Percentiles rank a stretch among this genome's conserved stretches.
Conservation (phyloP, 1,140 invertebrate genomes). For the Caenorhabditis inopinata region DNA sequence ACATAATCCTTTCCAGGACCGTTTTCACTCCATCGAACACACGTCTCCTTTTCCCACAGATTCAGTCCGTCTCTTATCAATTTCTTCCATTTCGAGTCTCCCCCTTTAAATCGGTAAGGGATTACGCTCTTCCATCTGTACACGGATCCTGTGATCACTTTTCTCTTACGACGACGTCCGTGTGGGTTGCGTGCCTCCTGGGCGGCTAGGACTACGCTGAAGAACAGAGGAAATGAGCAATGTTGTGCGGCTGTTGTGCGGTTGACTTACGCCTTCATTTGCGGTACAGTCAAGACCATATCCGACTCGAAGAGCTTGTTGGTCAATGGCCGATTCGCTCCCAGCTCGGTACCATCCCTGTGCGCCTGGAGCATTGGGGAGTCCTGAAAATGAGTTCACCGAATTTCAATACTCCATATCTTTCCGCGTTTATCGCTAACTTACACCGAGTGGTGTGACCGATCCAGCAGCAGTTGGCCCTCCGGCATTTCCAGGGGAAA, state of each 20-base stretch:
- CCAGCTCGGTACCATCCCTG: conserved; percentile 46
- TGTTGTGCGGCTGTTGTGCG: too few species aligned
- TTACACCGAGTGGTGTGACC: not conserved
- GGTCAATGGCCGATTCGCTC: conserved; percentile 41
- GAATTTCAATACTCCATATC: not conserved
- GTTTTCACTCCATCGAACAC: conserved; percentile 49
- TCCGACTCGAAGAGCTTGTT: conserved; percentile 49
- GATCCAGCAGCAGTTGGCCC: not conserved
- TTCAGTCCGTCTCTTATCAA: conserved; percentile 40
- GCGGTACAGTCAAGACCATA: conserved; percentile 49
- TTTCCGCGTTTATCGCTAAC: not conserved
- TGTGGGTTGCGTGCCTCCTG: conserved; percentile 23
- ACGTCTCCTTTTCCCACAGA: conserved; percentile 51
- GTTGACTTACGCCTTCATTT: conserved; percentile 50
- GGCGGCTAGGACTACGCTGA: conserved; percentile 40
- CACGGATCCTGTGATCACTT: conserved; percentile 48
- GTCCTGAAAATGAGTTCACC: conserved; percentile 2
- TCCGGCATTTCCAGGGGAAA: conserved; percentile 9
- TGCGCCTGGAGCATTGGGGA: not conserved
- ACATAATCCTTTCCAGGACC: conserved; percentile 43
- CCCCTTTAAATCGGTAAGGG: conserved; percentile 48
- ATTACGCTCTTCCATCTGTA: conserved; percentile 48
- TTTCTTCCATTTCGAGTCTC: conserved; percentile 48
- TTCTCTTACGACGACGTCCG: conserved; percentile 43
- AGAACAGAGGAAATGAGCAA: too few species aligned